These are phyloP conservation scores for Pelochelys cantorii DNA, from an alignment of 2,797 vertebrate species.

Conservation along the genomic window DNA sequence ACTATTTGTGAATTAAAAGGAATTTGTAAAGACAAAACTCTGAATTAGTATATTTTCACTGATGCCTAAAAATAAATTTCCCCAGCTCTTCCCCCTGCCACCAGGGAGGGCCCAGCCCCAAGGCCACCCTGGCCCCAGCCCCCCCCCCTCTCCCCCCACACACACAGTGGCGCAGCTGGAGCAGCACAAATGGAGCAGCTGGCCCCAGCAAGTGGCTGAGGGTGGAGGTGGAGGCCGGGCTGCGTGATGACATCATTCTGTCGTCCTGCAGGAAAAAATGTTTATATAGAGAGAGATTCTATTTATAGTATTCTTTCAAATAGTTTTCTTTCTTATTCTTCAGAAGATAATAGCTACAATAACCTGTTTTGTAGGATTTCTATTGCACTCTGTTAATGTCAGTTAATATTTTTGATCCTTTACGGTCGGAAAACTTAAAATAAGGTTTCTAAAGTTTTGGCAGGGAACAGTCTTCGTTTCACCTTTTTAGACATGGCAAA, in stretches of 20 bases:
- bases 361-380: not conserved
- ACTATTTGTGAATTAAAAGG: conserved; percentile 68
- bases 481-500: not conserved
- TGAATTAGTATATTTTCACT: conserved; percentile 58
- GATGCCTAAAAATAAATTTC: conserved; percentile 27
- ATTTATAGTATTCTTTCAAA: conserved; percentile 47
- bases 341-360: conserved; percentile 13
- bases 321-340: not conserved
- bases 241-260: too few relatives aligned
- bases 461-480: not conserved
- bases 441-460: not conserved
- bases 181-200: too few relatives aligned
- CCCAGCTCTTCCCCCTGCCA: too few relatives aligned
- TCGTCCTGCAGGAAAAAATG: too few relatives aligned
- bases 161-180: too few relatives aligned
- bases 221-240: too few relatives aligned
- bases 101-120: too few relatives aligned
- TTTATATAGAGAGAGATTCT: not conserved
- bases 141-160: too few relatives aligned
- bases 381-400: not conserved
- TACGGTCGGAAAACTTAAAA: not conserved
- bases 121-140: too few relatives aligned
- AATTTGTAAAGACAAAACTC: conserved; percentile 66
- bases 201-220: too few relatives aligned
- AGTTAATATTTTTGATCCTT: conserved; percentile 1